A percentile compares a stretch with the other conserved stretches of the same genome.
phyloP scores from a whole-genome alignment of 2,888 invertebrate species.

The Leptinotarsa haldemani region DNA sequence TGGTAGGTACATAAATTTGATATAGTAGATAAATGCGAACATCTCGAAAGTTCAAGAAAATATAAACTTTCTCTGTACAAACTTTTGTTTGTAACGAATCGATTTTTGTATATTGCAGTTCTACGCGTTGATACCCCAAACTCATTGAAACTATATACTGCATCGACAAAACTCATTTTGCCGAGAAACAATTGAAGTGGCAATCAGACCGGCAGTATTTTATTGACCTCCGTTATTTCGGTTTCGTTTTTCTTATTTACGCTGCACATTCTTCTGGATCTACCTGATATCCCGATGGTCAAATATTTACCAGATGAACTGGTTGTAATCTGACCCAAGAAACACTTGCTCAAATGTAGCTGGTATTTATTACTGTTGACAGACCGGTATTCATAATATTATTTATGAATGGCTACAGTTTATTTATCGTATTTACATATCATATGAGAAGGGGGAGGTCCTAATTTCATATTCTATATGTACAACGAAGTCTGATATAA shows the following conservation, averaged over 20 bases:
- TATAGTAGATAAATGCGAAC: not conserved
- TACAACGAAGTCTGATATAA: constrained; percentile 38
- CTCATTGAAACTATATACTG: constrained; percentile 5
- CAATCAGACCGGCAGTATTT: constrained; percentile 19
- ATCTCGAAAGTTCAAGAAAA: not conserved
- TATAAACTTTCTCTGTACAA: no score
- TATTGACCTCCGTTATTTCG: constrained; percentile 1
- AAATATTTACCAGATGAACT: constrained; percentile 55
- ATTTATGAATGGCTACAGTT: constrained; percentile 45
- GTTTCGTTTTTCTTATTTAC: constrained; percentile 27
- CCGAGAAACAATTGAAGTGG: constrained; percentile 22
- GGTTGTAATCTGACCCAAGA: constrained; percentile 54
- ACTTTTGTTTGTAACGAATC: no score
- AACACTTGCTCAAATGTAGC: constrained; percentile 54
- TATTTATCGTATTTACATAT: constrained; percentile 47
- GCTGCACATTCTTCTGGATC: constrained; percentile 34
- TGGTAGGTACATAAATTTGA: no score
- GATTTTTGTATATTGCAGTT: not conserved
- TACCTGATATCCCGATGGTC: constrained; percentile 48
- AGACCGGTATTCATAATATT: constrained; percentile 52
- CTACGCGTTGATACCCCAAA: not conserved
- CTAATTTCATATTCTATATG: constrained; percentile 43
- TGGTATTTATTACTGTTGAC: constrained; percentile 56
- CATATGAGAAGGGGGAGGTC: constrained; percentile 36
- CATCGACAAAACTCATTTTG: constrained; percentile 16